These are phyloP conservation scores for Furcula furcula DNA, from an alignment of 2,888 invertebrate species.

Conservation along the genomic window DNA sequence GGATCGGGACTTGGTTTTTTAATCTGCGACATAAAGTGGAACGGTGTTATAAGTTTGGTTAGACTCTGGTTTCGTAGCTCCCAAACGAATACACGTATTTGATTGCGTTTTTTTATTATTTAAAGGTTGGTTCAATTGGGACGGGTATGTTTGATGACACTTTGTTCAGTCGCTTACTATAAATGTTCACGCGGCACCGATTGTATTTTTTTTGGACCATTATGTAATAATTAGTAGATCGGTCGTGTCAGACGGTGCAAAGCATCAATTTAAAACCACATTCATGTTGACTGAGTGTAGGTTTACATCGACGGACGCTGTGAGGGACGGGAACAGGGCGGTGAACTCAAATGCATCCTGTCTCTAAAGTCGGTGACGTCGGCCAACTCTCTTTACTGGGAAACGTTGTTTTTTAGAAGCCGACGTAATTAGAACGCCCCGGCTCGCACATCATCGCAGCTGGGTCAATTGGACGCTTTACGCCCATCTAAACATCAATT, in stretches of 20 bases:
- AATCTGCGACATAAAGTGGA: too few species aligned
- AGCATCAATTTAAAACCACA: constrained; percentile 61
- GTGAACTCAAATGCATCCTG: constrained; percentile 73
- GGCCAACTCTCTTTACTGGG: constrained; percentile 68
- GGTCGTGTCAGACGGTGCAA: constrained; percentile 29
- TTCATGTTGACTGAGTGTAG: constrained; percentile 58
- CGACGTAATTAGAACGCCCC: constrained; percentile 63
- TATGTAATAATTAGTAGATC: too few species aligned
- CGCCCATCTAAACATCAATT: constrained; percentile 36
- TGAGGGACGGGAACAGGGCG: constrained; percentile 56
- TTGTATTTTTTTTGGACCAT: too few species aligned
- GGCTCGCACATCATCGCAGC: constrained; percentile 55
- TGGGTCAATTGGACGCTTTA: constrained; percentile 60
- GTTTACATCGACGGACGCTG: constrained; percentile 50
- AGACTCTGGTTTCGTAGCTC: too few species aligned
- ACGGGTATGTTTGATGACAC: too few species aligned
- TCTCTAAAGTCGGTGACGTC: constrained; percentile 63
- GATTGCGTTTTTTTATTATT: too few species aligned
- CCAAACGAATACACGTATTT: too few species aligned
- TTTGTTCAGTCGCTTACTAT: too few species aligned
- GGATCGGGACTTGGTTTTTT: too few species aligned
- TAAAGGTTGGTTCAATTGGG: too few species aligned
- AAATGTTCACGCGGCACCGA: too few species aligned
- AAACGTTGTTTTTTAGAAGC: constrained; percentile 74
- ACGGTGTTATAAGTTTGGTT: too few species aligned